Conservation (phyloP, 2,113 vertebrate genomes). For the Saccopteryx bilineata region DNA sequence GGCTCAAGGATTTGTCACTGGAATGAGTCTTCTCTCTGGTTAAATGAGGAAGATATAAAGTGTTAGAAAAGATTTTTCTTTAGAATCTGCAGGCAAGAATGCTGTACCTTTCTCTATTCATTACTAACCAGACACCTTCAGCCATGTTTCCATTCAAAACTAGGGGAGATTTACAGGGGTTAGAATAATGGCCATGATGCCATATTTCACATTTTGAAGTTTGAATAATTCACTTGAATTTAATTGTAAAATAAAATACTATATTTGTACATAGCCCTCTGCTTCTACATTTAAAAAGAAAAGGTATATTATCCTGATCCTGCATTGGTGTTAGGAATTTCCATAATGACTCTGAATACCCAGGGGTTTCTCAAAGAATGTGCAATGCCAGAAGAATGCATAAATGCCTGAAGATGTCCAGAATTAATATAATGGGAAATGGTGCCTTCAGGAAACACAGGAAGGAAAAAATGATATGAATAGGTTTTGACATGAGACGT, state of each 20-base stretch:
- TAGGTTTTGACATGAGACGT: slow-evolving; percentile 77
- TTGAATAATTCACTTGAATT: slow-evolving; percentile 74
- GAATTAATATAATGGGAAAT: slow-evolving; percentile 80
- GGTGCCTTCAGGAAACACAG: slow-evolving; percentile 62
- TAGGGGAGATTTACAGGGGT: slow-evolving; percentile 20
- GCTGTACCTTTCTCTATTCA: slow-evolving; percentile 13
- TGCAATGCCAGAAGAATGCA: slow-evolving; percentile 3
- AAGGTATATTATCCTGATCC: slow-evolving; percentile 36
- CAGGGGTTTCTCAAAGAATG: slow-evolving; percentile 61
- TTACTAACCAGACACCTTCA: slow-evolving; percentile 48
- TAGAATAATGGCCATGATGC: slow-evolving; percentile 63
- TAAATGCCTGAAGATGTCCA: slow-evolving; percentile 58
- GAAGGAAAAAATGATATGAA: slow-evolving; percentile 63
- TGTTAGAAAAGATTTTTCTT: slow-evolving; percentile 14
- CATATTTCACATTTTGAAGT: slow-evolving; percentile 66
- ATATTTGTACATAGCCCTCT: slow-evolving; percentile 39
- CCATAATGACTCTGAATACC: slow-evolving; percentile 66
- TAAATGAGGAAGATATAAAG: slow-evolving; percentile 43
- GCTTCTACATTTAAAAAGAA: slow-evolving; percentile 54
- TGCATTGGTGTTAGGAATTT: slow-evolving; percentile 69
- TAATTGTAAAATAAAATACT: slow-evolving; percentile 73
- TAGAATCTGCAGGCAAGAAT: slow-evolving; percentile 37
- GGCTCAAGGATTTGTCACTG: not conserved
- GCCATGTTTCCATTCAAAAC: slow-evolving; percentile 61
- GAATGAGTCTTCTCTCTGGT: not conserved